These are phyloP conservation scores for Drosophila sordidula DNA, from an alignment of 2,888 invertebrate genomes.

Conservation along the genomic window DNA sequence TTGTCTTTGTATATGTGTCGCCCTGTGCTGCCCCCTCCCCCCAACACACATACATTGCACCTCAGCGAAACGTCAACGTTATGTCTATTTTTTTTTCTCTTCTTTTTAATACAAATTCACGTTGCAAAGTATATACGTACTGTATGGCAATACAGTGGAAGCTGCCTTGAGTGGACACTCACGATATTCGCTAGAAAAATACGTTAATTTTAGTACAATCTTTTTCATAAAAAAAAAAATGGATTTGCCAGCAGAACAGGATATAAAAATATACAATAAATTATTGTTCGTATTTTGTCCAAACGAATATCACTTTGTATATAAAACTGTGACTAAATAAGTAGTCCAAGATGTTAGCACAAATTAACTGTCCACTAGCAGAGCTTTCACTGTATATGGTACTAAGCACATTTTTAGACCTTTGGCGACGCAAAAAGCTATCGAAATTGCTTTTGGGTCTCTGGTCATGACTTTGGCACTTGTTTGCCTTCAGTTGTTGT, in stretches of 20 bases:
- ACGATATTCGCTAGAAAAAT: neutral
- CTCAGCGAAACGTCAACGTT: constrained; percentile 42
- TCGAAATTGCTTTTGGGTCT: constrained; percentile 43
- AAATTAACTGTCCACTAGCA: neutral
- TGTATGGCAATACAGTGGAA: constrained; percentile 3
- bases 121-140: constrained; percentile 27
- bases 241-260: too few relatives aligned
- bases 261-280: too few relatives aligned
- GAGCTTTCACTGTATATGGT: neutral
- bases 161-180: neutral
- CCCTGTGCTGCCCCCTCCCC: neutral
- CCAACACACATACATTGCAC: constrained; percentile 22
- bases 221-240: too few relatives aligned
- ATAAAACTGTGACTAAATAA: too few relatives aligned
- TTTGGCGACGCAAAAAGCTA: constrained; percentile 7
- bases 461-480: constrained; percentile 72
- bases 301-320: too few relatives aligned
- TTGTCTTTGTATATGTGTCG: constrained; percentile 1
- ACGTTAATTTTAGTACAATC: too few relatives aligned
- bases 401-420: constrained; percentile 39
- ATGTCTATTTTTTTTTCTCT: constrained; percentile 24
- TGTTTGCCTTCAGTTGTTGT: constrained; percentile 58
- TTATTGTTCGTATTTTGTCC: too few relatives aligned
- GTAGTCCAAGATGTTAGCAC: too few relatives aligned
- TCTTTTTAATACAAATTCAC: constrained; percentile 42